A percentile compares a stretch with the other conserved stretches of the same genome.
These are phyloP conservation scores for Tachystola acroxantha DNA, from an alignment of 2,888 invertebrate genomes.

Conservation along the genomic window DNA sequence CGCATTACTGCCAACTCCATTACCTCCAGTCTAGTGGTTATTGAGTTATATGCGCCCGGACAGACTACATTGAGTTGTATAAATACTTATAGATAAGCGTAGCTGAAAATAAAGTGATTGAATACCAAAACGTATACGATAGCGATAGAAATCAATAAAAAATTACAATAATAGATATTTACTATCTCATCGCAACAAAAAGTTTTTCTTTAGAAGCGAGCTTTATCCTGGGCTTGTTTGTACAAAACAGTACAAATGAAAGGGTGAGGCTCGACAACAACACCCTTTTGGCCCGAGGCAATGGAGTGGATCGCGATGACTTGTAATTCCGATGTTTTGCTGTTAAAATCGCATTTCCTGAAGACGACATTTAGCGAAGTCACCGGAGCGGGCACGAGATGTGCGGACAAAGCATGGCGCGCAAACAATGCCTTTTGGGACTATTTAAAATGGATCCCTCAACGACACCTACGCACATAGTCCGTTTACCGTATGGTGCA, in stretches of 20 bases:
- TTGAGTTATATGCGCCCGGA: no score
- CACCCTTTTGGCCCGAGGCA: conserved; percentile 71
- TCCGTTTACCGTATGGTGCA: conserved; percentile 26
- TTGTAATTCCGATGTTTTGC: conserved; percentile 74
- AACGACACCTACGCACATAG: conserved; percentile 57
- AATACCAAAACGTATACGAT: neutral
- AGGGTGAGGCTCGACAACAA: conserved; percentile 62
- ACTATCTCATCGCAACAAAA: conserved; percentile 12
- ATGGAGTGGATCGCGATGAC: conserved; percentile 63
- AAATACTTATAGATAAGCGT: no score
- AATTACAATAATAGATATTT: conserved; percentile 6
- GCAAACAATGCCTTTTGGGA: conserved; percentile 59
- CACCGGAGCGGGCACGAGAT: conserved; percentile 61
- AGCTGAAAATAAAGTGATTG: no score
- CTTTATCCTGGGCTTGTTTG: conserved; percentile 47
- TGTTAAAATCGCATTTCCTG: conserved; percentile 77
- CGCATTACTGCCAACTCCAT: no score
- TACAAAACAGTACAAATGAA: conserved; percentile 52
- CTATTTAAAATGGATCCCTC: conserved; percentile 68
- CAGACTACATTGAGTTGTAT: no score
- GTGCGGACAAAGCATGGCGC: conserved; percentile 49
- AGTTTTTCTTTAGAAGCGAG: conserved; percentile 28
- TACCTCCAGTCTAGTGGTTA: no score
- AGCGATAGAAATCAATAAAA: conserved; percentile 9
- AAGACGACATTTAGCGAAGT: conserved; percentile 57